Evolutionary conservation across 2,888 invertebrate species (phyloP).

Genomic region (Panopea generosa): DNA sequence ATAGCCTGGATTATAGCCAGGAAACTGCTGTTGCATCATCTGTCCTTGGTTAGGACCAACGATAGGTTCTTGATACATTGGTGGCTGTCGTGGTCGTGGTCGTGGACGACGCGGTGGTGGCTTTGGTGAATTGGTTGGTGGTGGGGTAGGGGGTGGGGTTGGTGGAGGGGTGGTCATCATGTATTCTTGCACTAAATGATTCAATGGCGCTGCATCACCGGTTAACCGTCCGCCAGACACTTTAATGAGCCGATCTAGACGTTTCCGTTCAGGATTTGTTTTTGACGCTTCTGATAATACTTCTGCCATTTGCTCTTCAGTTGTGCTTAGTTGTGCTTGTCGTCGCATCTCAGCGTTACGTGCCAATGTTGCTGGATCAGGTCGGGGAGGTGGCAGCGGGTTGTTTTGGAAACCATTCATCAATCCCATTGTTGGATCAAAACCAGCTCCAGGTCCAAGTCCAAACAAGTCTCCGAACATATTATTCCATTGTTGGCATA

Average conservation of each 20-base stretch:
- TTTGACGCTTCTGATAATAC: constrained; percentile 35
- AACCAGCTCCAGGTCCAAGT: too few relatives aligned
- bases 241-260: constrained; percentile 37
- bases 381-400: neutral
- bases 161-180: constrained; percentile 35
- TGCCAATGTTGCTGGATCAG: constrained; percentile 31
- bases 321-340: too few relatives aligned
- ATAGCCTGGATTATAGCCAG: neutral
- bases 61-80: neutral
- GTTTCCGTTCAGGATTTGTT: constrained; percentile 36
- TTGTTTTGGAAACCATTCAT: neutral
- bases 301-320: too few relatives aligned
- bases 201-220: constrained; percentile 34
- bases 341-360: too few relatives aligned
- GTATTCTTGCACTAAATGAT: constrained; percentile 46
- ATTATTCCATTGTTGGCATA: too few relatives aligned
- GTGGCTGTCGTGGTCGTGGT: constrained; percentile 1
- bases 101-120: neutral
- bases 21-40: neutral
- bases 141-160: constrained; percentile 21
- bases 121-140: neutral
- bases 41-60: neutral
- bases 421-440: too few relatives aligned
- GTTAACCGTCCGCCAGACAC: constrained; percentile 31
- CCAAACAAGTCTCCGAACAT: too few relatives aligned